Evolutionary conservation across 2,888 invertebrate genomes (phyloP).

Genomic region (Tipula confusa): DNA sequence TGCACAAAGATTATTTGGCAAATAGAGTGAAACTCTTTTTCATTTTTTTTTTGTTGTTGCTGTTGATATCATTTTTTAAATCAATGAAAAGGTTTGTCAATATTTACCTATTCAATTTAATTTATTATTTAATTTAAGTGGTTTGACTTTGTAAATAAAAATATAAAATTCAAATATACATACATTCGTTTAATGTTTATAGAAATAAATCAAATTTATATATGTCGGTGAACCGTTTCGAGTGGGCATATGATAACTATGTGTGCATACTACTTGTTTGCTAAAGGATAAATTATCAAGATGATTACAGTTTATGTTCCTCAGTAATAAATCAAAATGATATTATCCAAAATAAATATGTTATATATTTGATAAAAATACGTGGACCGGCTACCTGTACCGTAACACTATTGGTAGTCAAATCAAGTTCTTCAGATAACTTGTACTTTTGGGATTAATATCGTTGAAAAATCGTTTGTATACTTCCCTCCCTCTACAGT

Average conservation of each 20-base stretch:
- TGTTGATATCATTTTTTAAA: background rate
- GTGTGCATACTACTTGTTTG: background rate
- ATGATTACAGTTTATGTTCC: slow-evolving; percentile 3
- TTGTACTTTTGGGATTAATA: too few species aligned
- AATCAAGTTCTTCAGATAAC: too few species aligned
- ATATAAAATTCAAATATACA: background rate
- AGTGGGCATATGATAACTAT: background rate
- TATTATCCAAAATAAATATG: background rate
- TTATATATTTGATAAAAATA: too few species aligned
- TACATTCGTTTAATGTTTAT: background rate
- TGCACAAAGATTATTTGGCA: background rate
- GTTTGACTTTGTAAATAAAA: slow-evolving; percentile 33
- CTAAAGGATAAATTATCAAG: background rate
- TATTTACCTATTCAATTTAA: slow-evolving; percentile 33
- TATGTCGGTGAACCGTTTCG: background rate
- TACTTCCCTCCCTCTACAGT: too few species aligned
- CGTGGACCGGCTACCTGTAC: too few species aligned
- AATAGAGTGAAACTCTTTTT: slow-evolving; percentile 12
- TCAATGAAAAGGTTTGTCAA: slow-evolving; percentile 32
- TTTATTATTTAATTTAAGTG: slow-evolving; percentile 34
- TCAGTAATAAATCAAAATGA: background rate
- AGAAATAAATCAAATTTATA: slow-evolving; percentile 25
- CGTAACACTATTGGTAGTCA: too few species aligned
- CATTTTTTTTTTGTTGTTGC: background rate
- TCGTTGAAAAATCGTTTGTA: too few species aligned